Evolutionary conservation across 2,113 vertebrate genomes (phyloP).

Genomic region (Burhinus bistriatus): DNA sequence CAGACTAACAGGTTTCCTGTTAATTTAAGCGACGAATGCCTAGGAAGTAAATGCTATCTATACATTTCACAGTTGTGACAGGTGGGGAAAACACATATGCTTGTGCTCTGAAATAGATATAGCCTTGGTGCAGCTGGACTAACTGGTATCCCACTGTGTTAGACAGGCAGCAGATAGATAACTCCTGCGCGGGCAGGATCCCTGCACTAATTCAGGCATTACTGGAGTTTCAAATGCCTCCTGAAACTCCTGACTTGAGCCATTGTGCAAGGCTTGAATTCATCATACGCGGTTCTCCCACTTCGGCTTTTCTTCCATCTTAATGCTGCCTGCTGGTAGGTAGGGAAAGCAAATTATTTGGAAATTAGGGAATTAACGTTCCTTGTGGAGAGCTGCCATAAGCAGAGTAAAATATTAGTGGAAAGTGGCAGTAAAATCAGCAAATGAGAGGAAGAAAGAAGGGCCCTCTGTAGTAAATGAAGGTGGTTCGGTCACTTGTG

Average conservation of each 20-base stretch:
- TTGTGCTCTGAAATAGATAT: background rate
- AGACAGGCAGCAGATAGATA: background rate
- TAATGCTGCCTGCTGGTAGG: background rate
- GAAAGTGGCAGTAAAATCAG: background rate
- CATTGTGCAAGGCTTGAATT: background rate
- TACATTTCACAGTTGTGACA: conserved; percentile 53
- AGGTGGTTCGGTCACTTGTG: background rate
- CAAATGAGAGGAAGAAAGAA: background rate
- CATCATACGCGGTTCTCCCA: fast-evolving
- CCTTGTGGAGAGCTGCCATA: background rate
- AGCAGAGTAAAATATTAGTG: background rate
- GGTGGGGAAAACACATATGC: background rate
- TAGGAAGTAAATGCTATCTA: conserved; percentile 1
- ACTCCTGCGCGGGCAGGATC: background rate
- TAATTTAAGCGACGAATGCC: conserved; percentile 14
- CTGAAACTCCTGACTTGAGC: background rate
- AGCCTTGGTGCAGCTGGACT: background rate
- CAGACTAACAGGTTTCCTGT: conserved; percentile 43
- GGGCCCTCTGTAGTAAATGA: background rate
- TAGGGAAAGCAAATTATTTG: background rate
- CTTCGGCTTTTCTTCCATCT: background rate
- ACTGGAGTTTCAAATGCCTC: background rate
- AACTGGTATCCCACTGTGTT: fast-evolving
- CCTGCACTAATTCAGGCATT: background rate
- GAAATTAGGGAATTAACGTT: background rate